Evolutionary conservation across 2,888 invertebrate species (phyloP), one percentile per base, ranked within the genome.

Genomic region (Archaeoteleia sp.): DNA sequence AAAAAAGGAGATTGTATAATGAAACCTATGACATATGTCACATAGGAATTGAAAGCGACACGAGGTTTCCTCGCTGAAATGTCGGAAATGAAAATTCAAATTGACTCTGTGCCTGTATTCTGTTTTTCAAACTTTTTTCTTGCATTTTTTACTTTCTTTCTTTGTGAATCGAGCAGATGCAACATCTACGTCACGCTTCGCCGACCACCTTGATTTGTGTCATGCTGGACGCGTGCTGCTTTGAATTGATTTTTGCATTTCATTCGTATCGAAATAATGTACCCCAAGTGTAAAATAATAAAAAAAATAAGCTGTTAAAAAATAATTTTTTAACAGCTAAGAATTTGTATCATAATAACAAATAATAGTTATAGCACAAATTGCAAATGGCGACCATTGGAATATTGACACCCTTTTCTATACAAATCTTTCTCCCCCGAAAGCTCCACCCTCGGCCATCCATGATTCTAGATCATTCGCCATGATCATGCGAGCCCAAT

Each of bases 401-500:
- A n/a, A n/a, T n/a, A n/a, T n/a, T n/a, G n/a, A n/a, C n/a, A n/a
- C n/a, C n/a, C n/a, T 42, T 17, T 30, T 7, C 29, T 45, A n/a
- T 8, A n/a, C n/a, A n/a, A 4, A 14, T n/a, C 5, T 9, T 14
- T 39, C 13, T 23, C 25, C 7, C 15, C 13, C 35, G 32, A 14
- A 29, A 39, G 15, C 39, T 37, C 27, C 23, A 27, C 20, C 35
- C 37, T 35, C 29, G 10, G 2, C 13, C 13, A 6, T 43, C n/a
- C n/a, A n/a, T n/a, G n/a, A n/a, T n/a, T n/a, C n/a, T n/a, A 5
- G 45, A 42, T 48, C 34, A 42, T 27, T 42, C 54, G 39, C 55
- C 54, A 49, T 55, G 46, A 53, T 46, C 40, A 51, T 45, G 27
- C 32, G 39, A 57, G 45, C 37, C 55, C 55, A 58, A 46, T 58